Base-by-base conservation (phyloP, 2,113 vertebrate genomes). In the Tenrec ecaudatus region DNA sequence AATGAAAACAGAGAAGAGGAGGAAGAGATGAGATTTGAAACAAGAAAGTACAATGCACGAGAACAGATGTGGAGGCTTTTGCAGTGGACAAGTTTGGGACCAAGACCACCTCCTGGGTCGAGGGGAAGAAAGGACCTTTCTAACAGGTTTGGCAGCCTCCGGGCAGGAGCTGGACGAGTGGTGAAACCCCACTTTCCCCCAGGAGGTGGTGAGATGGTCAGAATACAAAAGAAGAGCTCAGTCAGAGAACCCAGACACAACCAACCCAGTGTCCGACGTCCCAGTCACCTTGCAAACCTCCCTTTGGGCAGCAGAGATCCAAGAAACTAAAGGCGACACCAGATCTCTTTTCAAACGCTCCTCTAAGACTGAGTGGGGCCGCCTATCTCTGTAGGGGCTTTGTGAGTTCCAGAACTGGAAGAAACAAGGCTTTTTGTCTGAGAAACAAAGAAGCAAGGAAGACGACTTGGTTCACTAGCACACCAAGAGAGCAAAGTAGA, bases 61-160 rank as follows among this genome's bases (percentile, higher is more conserved):
- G 43, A 69, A 31, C 69, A 78, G 81, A 58, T 31, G 69, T 79
- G 58, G 62, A 84, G 43, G 85, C 60, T 86, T 75, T 47, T 40
- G 81, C 68, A 75, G 76, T 87, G 38, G 57, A 79, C 36, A 88
- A 90, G 23, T 91, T n/a, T 75, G 38, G 80, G 88, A 66, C 47
- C 22, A 33, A 84, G 25, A 89, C 91, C 75, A 16, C 29, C n/a
- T n/a, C 79, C n/a, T 16, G 16, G 82, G 80, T 75, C 71, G 25
- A 22, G 77, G 43, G 31, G 71, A 94, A 95, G 82, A 96, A 92
- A 93, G 88, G 88, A 69, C 19, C 76, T 66, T 95, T 92, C 87
- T 92, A 53, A 40, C 82, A 78, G 38, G 29, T 14, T 47, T 53
- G 47, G 47, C 47, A 53, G 47, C 47, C 6, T 53, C 43, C 9